Base-by-base conservation (phyloP, 2,113 vertebrate genomes). In the Campylomormyrus numenius region DNA sequence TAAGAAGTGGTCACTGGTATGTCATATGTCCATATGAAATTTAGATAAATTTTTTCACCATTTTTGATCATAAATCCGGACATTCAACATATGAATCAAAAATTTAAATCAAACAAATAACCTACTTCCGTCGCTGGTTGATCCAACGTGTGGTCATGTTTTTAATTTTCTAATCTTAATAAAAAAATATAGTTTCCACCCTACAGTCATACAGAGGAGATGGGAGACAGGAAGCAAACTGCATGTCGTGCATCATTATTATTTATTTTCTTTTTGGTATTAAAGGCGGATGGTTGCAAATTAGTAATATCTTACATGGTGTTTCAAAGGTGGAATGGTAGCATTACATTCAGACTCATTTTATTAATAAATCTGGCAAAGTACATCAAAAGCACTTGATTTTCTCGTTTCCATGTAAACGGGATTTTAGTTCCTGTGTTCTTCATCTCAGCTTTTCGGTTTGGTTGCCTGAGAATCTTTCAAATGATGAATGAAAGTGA, bases 241-340 rank as follows among this genome's bases (percentile, higher is more conserved):
- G 91, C 88, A 89, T 88, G 35, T 31, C 90, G 88, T 85, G 35
- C 31, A 87, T 88, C 91, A 19, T 21, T 56, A 56, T 56, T 56
- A 21, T 56, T 56, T 21, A 87, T 62, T 88, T 84, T 39, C 9
- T 3, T 62, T 90, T 90, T 85, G 27, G n/a, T 90, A 11, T 58
- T 91, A 90, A 53, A 90, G 80, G 77, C 85, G 77, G 85, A 89
- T 58, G 89, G 91, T 89, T 91, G 89, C 91, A 83, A 90, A 92
- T 48, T n/a, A 6, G 89, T 90, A 86, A 92, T 92, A 86, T 35
- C 31, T 56, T 53, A 31, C 27, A 11, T 6, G 15, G 24, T 49
- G 24, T 77, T 19, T 46, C n/a, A 13, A 15, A 15, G 74, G 62
- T 48, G 11, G 46, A 27, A 31, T 17, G 56, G 5, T 17, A 48